Base-by-base conservation (phyloP, 1,140 invertebrate species). In the Ceratina calcarata region DNA sequence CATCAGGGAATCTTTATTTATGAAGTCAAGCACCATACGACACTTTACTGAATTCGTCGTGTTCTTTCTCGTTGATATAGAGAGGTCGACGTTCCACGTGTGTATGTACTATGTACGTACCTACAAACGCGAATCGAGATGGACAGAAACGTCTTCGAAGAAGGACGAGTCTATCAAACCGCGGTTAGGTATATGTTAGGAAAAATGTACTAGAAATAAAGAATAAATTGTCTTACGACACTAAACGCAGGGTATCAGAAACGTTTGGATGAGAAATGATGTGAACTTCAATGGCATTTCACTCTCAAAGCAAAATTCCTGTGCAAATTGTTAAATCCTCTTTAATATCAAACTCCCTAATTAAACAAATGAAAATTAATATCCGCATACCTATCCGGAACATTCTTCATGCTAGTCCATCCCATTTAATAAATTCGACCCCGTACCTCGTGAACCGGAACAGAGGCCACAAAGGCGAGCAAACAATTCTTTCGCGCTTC, bases 1-100 rank as follows among this genome's bases (percentile, higher is more conserved):
- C 72, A 68, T 61, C 45, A 51, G 71, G 77, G 80, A 85, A 85
- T 86, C 83, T 86, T 85, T 86, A 86, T 86, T 85, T 86, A 86
- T 86, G 80, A 86, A 86, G 78, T 72, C 84, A 74, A 85, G 64
- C 82, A 64, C 73, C 71, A 83, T 65, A 72, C 64, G 69, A 60
- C 80, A 74, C 81, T 86, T 77, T 80, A 77, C 80, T 24, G 73
- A 62, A 86, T 86, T 67, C 37, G 45, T 53, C 80, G 27, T 82
- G 60, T 80, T 62, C 80, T 86, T 80, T 55, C 55, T 67, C 67
- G 18, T n/a, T 49, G 74, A 57, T 62, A 72, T 66, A 64, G 57
- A 20, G 51, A 60, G 49, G 16, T 1, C 22, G 61, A 53, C n/a
- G 55, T 13, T 60, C 27, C 27, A 8, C 7, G 24, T 7, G 67